Conservation (phyloP, 2,888 invertebrate species). For the Aphodius sticticus region DNA sequence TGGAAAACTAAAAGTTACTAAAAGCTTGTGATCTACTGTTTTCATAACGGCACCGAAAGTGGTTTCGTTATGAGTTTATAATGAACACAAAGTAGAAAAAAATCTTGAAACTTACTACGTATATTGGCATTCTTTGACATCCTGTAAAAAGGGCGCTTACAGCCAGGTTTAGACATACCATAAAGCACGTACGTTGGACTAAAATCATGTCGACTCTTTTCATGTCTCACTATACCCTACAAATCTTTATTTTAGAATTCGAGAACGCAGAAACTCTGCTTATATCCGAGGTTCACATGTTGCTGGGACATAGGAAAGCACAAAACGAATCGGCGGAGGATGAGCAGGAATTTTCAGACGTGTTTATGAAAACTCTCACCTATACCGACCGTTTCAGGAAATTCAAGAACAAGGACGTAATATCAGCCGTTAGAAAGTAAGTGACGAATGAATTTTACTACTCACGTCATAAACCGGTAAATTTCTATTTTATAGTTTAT, state of each 20-base stretch:
- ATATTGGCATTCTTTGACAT: too few relatives aligned
- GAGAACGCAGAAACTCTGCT: conserved; percentile 97
- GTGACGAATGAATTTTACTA: conserved; percentile 45
- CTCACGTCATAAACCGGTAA: conserved; percentile 12
- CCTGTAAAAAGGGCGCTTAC: too few relatives aligned
- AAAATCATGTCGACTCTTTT: background rate
- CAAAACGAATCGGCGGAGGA: conserved; percentile 99
- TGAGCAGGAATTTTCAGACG: conserved; percentile 97
- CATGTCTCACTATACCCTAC: background rate
- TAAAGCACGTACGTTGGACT: background rate
- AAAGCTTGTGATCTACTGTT: too few relatives aligned
- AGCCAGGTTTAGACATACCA: background rate
- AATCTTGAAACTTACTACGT: too few relatives aligned
- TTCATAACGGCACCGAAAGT: too few relatives aligned
- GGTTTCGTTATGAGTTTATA: too few relatives aligned
- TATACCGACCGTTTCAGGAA: conserved; percentile 96
- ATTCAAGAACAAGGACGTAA: conserved; percentile 98
- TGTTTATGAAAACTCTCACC: conserved; percentile 96
- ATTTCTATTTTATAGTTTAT: conserved; percentile 67
- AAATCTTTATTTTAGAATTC: conserved; percentile 75
- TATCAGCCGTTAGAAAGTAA: conserved; percentile 93
- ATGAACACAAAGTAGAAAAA: too few relatives aligned
- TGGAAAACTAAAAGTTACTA: too few relatives aligned
- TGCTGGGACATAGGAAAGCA: conserved; percentile 95
- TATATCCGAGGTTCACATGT: conserved; percentile 95